Evolutionary conservation across 2,797 vertebrate genomes (phyloP).

Genomic region (Sylvia borin): DNA sequence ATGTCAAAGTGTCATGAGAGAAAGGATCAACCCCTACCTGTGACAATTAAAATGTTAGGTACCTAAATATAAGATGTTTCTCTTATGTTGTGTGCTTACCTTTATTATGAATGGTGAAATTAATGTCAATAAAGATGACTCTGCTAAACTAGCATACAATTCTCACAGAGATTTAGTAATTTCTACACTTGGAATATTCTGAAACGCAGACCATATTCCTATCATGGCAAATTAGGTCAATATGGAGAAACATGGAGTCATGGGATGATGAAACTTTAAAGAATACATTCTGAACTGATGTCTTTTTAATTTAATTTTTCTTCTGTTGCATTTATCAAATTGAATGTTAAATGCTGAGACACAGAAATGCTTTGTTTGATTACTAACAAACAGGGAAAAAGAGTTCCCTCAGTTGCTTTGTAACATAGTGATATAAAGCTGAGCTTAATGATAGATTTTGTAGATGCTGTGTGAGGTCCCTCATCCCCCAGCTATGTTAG

Average conservation of each 20-base stretch:
- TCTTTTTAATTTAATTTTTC: constrained; percentile 75
- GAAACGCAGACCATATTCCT: constrained; percentile 72
- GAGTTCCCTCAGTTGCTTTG: background rate
- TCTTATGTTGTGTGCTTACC: background rate
- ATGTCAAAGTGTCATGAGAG: background rate
- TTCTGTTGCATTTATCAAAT: constrained; percentile 75
- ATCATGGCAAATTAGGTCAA: constrained; percentile 80
- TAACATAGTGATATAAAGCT: background rate
- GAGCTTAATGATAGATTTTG: background rate
- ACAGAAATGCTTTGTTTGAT: constrained; percentile 56
- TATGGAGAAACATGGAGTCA: constrained; percentile 55
- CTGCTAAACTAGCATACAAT: background rate
- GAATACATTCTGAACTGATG: constrained; percentile 72
- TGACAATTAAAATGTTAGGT: background rate
- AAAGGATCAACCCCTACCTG: background rate
- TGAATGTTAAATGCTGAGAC: constrained; percentile 70
- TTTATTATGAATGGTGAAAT: background rate
- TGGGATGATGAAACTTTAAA: constrained; percentile 73
- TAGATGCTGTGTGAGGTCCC: background rate
- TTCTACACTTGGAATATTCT: constrained; percentile 68
- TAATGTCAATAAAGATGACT: background rate
- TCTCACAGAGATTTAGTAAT: constrained; percentile 49
- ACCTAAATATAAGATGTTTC: background rate
- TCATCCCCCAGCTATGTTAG: background rate
- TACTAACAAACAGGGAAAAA: background rate